Base-by-base conservation (phyloP, 2,888 invertebrate species). In the Matsumyia berberina region DNA sequence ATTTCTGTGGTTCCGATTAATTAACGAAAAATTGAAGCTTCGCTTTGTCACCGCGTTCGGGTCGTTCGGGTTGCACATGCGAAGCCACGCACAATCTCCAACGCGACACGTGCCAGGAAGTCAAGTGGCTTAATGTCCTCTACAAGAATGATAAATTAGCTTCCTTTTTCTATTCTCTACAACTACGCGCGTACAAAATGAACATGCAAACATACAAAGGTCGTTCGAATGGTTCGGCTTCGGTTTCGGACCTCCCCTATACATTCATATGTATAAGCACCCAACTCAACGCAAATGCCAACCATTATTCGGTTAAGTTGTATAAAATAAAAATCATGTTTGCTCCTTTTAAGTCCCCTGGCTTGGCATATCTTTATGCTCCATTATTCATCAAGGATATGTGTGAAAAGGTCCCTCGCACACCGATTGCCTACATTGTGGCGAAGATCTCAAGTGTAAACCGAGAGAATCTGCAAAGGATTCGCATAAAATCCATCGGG, bases 311-410 rank as follows among this genome's bases (percentile, higher is more conserved):
- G 90, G 90, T 90, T 90, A 90, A 90, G 89, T 90, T 90, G 90
- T 89, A 90, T 90, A 90, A 90, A 90, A 90, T 90, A 90, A 90
- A 90, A 90, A 90, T 89, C 90, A 90, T 90, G 90, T 90, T 89
- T 89, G 85, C 80, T 80, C 80, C 80, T 74, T 85, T 76, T 69
- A 69, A 74, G 80, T 85, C 85, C 58, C 37, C 5, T 24, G 62
- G 66, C 69, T 74, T 80, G 85, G 74, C 51, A 80, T 69, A 85
- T 85, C 85, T 80, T 80, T 85, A 80, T 85, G 85, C 85, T 80
- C 85, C 85, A 85, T 85, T 85, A 85, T 85, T 85, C 80, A 85
- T 80, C 80, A 76, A 85, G 85, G 85, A 85, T 85, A 85, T 85
- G 85, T 85, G 85, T 85, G 80, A 85, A 85, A 83, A 80, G 80